phyloP scores from a whole-genome alignment of 2,113 vertebrate genomes.

The Pelodiscus sinensis region DNA sequence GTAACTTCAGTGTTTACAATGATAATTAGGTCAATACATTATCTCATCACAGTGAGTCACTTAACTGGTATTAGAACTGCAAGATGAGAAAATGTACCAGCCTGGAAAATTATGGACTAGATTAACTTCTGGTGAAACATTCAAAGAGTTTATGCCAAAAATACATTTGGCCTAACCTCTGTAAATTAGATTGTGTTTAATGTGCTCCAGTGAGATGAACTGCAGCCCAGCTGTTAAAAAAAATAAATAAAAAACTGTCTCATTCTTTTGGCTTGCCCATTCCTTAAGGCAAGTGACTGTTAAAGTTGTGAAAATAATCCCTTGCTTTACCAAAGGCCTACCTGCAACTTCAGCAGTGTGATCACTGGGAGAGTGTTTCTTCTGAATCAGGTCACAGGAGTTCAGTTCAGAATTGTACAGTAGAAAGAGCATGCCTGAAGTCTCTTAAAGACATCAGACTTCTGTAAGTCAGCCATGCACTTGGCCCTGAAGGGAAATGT shows the following conservation, averaged over 20 bases:
- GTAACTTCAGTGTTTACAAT: slow-evolving; percentile 69
- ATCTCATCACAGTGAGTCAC: slow-evolving; percentile 72
- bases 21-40: slow-evolving; percentile 71
- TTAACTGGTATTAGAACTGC: slow-evolving; percentile 69
- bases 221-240: slow-evolving; percentile 25
- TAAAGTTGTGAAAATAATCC: slow-evolving; percentile 65
- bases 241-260: not conserved
- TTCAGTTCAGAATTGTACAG: slow-evolving; percentile 67
- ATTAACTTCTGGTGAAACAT: slow-evolving; percentile 69
- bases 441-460: slow-evolving; percentile 70
- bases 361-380: slow-evolving; percentile 60
- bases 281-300: slow-evolving; percentile 62
- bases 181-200: slow-evolving; percentile 67
- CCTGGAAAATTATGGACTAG: slow-evolving; percentile 72
- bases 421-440: slow-evolving; percentile 69
- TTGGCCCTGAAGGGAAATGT: slow-evolving; percentile 64
- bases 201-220: slow-evolving; percentile 60
- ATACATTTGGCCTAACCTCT: slow-evolving; percentile 69
- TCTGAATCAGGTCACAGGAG: slow-evolving; percentile 73
- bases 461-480: slow-evolving; percentile 62
- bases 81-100: slow-evolving; percentile 74
- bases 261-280: slow-evolving; percentile 64
- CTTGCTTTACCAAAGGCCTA: slow-evolving; percentile 68
- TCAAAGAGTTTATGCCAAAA: slow-evolving; percentile 69
- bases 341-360: slow-evolving; percentile 55